phyloP scores from a whole-genome alignment of 2,113 vertebrate genomes.

The Mesembrinibis cayennensis region DNA sequence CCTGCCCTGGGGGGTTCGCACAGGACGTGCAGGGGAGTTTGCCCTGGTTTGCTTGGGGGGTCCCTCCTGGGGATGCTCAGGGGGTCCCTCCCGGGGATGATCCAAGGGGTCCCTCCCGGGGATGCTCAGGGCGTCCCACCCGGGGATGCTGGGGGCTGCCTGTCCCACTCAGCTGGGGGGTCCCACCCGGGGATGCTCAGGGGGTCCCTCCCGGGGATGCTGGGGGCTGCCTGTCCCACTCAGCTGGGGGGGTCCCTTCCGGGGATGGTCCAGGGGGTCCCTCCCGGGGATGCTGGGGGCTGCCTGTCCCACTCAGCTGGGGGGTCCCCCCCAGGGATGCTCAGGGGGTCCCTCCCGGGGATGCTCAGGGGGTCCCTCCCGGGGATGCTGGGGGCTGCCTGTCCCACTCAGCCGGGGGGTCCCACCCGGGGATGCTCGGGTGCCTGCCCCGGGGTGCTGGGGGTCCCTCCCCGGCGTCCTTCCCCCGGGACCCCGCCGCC shows the following conservation, averaged over 20 bases:
- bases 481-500: neutral
- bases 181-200: neutral
- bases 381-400: neutral
- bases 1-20: neutral
- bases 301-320: too few relatives aligned
- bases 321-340: neutral
- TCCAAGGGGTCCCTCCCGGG: neutral
- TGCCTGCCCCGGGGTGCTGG: neutral
- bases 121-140: neutral
- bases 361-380: neutral
- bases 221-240: neutral
- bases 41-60: neutral
- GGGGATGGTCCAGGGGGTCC: too few relatives aligned
- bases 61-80: neutral
- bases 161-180: too few relatives aligned
- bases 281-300: neutral
- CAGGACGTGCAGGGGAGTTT: neutral
- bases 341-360: neutral
- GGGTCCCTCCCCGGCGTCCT: neutral
- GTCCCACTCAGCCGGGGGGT: neutral
- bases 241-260: neutral
- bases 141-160: too few relatives aligned
- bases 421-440: neutral
- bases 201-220: neutral
- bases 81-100: neutral